Evolutionary conservation across 2,113 vertebrate genomes (phyloP).

Genomic region (Osmerus mordax): DNA sequence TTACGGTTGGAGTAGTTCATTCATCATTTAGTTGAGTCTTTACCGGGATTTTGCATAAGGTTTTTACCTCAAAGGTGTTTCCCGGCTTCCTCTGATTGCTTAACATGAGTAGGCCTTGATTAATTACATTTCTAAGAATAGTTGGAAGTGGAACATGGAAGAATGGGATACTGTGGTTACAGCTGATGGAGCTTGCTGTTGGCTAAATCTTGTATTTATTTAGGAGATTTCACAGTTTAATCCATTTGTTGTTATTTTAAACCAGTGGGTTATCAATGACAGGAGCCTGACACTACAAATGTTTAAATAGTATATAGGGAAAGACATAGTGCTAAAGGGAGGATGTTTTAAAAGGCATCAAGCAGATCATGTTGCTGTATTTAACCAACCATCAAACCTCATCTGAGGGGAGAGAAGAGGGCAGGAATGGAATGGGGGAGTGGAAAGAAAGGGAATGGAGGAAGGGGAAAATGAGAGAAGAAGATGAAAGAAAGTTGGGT

Average conservation of each 20-base stretch:
- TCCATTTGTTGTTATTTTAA: no score
- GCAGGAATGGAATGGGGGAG: not conserved
- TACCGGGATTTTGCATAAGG: no score
- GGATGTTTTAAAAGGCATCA: no score
- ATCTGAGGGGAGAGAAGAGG: not conserved
- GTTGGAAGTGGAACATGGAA: not conserved
- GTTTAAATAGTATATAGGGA: no score
- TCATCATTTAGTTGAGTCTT: not conserved
- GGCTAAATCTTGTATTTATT: not conserved
- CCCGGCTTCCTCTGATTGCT: no score
- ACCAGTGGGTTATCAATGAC: no score
- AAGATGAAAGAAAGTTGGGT: not conserved
- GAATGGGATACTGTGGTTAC: not conserved
- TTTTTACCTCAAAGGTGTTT: no score
- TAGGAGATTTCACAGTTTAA: no score
- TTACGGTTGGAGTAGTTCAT: not conserved
- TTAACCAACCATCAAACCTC: conserved; percentile 5
- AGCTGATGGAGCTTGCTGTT: conserved; percentile 1
- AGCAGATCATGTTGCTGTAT: no score
- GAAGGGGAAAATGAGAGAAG: not conserved
- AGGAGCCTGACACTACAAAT: no score
- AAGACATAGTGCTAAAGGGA: no score
- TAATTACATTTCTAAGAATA: not conserved
- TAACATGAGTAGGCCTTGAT: not conserved
- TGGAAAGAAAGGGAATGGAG: not conserved